Base-by-base conservation (phyloP, 2,797 vertebrate species). In the Arctocebus calabarensis region DNA sequence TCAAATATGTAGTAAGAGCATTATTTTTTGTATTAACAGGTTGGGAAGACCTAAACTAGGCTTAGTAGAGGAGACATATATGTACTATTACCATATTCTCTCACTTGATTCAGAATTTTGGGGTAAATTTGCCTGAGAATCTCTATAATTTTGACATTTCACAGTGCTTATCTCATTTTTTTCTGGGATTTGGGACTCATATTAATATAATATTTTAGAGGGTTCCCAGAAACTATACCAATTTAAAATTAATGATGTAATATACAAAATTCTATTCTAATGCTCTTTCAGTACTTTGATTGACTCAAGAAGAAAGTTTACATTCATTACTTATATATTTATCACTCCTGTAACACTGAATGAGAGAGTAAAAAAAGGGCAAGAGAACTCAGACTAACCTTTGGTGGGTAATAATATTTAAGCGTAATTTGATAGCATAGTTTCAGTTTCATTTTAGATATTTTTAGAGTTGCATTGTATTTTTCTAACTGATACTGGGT, bases 241-340 rank as follows among this genome's bases (percentile, higher is more conserved):
- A 79, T 79, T 88, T 90, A 34, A 81, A 84, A 22, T 79, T 87
- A 61, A 62, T 68, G 13, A 29, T 62, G 0, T 25, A 37, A 9
- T 55, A 57, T 84, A 55, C 62, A 94, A 90, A 88, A 61, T 88
- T 55, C 32, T 77, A 27, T 73, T 61, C 7, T 73, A 77, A 74
- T 85, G 9, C 4, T 82, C 32, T 68, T 96, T 29, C 19, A 84
- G 23, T 88, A 32, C 3, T 74, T 12, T 48, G 13, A 70, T 77
- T 81, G 20, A 89, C 37, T 83, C n/a, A 82, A 52, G 4, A 64
- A 88, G 29, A 71, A 61, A 77, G 11, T 74, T 34, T 75, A 43
- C n/a, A 2, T 89, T 10, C 84, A 29, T 91, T 29, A 2, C 25
- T 87, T 74, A 16, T 52, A 45, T 85, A 87, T 91, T 95, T 94